These are phyloP conservation scores for Nesometra sesokonis DNA, from an alignment of 35 echinoderm and acorn worm species.

Conservation along the genomic window DNA sequence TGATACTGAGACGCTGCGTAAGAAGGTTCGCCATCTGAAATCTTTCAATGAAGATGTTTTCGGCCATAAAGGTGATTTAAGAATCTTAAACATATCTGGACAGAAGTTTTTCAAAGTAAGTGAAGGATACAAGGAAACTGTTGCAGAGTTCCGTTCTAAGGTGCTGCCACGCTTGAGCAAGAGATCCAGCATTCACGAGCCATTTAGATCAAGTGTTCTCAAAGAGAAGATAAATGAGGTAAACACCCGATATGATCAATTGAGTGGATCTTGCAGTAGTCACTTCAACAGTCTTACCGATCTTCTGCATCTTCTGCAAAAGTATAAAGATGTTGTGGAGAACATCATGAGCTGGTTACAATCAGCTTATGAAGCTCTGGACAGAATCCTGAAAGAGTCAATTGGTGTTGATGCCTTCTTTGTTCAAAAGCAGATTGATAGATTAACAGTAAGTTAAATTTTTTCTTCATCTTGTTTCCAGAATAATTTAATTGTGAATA, in stretches of 20 bases:
- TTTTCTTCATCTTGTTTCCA: background rate
- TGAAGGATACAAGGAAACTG: constrained; percentile 29
- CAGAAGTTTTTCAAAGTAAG: constrained; percentile 81
- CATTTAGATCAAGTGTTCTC: constrained; percentile 38
- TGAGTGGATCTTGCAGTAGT: constrained; percentile 46
- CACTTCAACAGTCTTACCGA: constrained; percentile 58
- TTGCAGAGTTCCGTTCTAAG: constrained; percentile 51
- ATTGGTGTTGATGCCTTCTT: constrained; percentile 79
- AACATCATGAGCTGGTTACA: constrained; percentile 41
- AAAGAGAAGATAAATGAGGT: constrained; percentile 56
- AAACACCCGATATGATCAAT: constrained; percentile 50
- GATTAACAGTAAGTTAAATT: constrained; percentile 36
- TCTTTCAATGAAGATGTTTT: constrained; percentile 76
- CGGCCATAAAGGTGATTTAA: constrained; percentile 72
- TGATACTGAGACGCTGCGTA: constrained; percentile 53
- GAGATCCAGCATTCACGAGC: constrained; percentile 59
- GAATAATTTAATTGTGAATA: background rate
- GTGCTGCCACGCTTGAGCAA: constrained; percentile 56
- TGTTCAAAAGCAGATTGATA: constrained; percentile 80
- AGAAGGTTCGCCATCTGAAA: constrained; percentile 65
- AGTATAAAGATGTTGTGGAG: constrained; percentile 60
- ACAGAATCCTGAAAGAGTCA: constrained; percentile 60
- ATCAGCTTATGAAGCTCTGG: constrained; percentile 53
- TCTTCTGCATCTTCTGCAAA: constrained; percentile 51
- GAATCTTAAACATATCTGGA: constrained; percentile 64